A percentile compares a stretch with the other conserved stretches of the same genome.
phyloP scores from a whole-genome alignment of 2,797 vertebrate species.

The Jordanella pulchra region DNA sequence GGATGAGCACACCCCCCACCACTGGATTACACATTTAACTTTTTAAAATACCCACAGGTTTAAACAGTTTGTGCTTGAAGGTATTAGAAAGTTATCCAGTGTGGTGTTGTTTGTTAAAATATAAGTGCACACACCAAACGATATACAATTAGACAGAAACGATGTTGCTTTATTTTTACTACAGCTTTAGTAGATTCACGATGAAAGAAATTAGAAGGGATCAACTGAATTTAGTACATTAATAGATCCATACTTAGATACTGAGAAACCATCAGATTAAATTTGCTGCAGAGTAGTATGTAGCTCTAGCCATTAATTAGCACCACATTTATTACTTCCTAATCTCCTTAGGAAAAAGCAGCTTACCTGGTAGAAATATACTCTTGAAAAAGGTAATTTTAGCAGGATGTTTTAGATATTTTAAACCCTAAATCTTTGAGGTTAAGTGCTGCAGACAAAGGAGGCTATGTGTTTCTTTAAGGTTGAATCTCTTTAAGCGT shows the following conservation, averaged over 20 bases:
- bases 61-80: slow-evolving; percentile 4
- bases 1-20: slow-evolving; percentile 16
- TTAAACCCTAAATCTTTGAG: no score
- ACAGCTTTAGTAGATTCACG: no score
- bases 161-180: not conserved
- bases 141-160: not conserved
- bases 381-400: no score
- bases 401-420: no score
- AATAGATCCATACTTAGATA: not conserved
- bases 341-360: no score
- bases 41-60: slow-evolving; percentile 18
- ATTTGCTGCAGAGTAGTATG: no score
- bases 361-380: no score
- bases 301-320: no score
- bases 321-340: no score
- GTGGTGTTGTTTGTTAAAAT: not conserved
- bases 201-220: not conserved
- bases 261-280: not conserved
- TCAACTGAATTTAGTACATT: not conserved
- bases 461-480: no score
- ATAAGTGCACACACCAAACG: not conserved
- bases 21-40: slow-evolving; percentile 37
- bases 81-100: not conserved
- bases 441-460: no score
- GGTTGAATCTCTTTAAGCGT: no score